Conservation (phyloP, 2,113 vertebrate genomes). For the Nothobranchius furzeri region DNA sequence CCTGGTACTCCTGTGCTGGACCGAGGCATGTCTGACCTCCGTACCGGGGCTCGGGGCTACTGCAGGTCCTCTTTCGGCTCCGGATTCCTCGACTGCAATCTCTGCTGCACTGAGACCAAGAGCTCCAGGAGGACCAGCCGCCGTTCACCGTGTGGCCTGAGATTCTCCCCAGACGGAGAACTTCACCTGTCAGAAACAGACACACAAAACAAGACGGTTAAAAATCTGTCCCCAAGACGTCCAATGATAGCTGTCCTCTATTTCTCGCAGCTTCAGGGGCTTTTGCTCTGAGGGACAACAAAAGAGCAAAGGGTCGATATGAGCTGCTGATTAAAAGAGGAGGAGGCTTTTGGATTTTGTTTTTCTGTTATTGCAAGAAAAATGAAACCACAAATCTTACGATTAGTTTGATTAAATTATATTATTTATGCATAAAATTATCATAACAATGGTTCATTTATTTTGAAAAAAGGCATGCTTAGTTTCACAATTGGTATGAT, state of each 20-base stretch:
- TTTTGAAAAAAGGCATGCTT: not conserved
- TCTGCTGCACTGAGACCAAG: slow-evolving; percentile 94
- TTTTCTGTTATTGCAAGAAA: not conserved
- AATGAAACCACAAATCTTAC: no score
- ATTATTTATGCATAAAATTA: not conserved
- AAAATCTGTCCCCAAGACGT: slow-evolving; percentile 1
- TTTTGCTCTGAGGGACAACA: slow-evolving; percentile 39
- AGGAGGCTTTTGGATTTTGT: not conserved
- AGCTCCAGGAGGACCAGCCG: slow-evolving; percentile 91
- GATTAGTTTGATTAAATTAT: not conserved
- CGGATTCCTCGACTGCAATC: slow-evolving; percentile 94
- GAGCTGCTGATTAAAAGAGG: slow-evolving; percentile 31
- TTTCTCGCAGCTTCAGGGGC: slow-evolving; percentile 4
- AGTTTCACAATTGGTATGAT: not conserved
- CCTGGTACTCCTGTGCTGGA: slow-evolving; percentile 90
- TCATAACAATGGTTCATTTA: not conserved
- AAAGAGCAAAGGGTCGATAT: slow-evolving; percentile 36
- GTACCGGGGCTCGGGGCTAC: slow-evolving; percentile 90
- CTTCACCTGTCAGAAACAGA: slow-evolving; percentile 78
- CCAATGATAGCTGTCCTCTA: slow-evolving; percentile 3
- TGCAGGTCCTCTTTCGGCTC: slow-evolving; percentile 90
- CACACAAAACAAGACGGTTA: not conserved
- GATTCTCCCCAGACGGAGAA: slow-evolving; percentile 87
- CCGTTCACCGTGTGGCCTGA: slow-evolving; percentile 89
- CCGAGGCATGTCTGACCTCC: slow-evolving; percentile 91